Evolutionary conservation across 2,113 vertebrate genomes (phyloP).

Genomic region (Anoura caudifer): DNA sequence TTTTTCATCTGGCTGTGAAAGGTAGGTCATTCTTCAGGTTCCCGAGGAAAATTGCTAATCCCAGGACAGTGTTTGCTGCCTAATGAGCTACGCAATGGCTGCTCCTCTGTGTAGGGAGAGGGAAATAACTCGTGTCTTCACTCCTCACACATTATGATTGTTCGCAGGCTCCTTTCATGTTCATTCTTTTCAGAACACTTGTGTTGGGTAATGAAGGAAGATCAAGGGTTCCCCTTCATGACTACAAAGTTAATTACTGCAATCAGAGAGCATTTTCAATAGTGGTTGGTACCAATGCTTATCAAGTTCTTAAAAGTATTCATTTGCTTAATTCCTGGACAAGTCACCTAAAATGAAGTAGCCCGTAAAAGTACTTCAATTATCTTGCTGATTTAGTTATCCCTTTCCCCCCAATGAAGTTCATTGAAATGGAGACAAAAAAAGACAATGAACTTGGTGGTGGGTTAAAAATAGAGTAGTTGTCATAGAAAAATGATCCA

Average conservation of each 20-base stretch:
- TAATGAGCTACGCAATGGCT: slow-evolving; percentile 10
- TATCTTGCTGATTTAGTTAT: slow-evolving; percentile 52
- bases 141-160: slow-evolving; percentile 62
- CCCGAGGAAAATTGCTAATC: slow-evolving; percentile 14
- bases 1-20: not conserved
- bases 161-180: slow-evolving; percentile 60
- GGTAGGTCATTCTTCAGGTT: not conserved
- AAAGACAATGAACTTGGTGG: slow-evolving; percentile 33
- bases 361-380: not conserved
- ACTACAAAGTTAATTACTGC: slow-evolving; percentile 65
- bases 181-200: slow-evolving; percentile 70
- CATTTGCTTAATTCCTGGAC: slow-evolving; percentile 47
- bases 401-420: not conserved
- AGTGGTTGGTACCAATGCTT: slow-evolving; percentile 1
- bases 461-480: slow-evolving; percentile 53
- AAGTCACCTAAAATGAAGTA: slow-evolving; percentile 31
- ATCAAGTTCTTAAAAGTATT: slow-evolving; percentile 48
- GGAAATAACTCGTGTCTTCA: slow-evolving; percentile 57
- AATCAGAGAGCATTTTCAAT: slow-evolving; percentile 50
- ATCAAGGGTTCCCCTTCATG: slow-evolving; percentile 66
- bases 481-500: slow-evolving; percentile 46
- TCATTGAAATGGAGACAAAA: slow-evolving; percentile 37
- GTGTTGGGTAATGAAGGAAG: slow-evolving; percentile 63
- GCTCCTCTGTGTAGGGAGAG: slow-evolving; percentile 43
- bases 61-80: not conserved